Evolutionary conservation across 2,888 invertebrate genomes (phyloP), one percentile per base, ranked within the genome.

Genomic region (Rotaria macrura): DNA sequence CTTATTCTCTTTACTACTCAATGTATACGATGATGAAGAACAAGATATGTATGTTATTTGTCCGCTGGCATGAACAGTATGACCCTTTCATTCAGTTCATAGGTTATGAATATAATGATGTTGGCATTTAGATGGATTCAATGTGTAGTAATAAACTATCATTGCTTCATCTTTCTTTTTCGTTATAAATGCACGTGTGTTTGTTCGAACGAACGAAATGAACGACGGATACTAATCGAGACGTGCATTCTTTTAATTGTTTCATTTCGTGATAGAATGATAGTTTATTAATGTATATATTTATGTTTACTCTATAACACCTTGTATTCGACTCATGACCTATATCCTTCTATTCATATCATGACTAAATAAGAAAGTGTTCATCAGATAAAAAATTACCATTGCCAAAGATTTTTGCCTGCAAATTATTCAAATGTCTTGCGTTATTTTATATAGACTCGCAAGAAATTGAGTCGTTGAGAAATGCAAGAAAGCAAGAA

Each of bases 221-320:
- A 65, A 65, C 29, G 65, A 29, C 34, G 65, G 65, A 65, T 34
- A 65, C 65, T 65, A 65, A 65, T 65, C 65, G 65, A 34, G 65
- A 65, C 65, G 65, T 65, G 65, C 65, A 65, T 65, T 34, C 29
- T 65, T 65, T 65, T 65, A 65, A 65, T 65, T 65, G 65, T 65
- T 65, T 65, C 29, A 65, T 65, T 65, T 65, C 65, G 65, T 65
- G 65, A 65, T 65, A 65, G 34, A 65, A 65, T 29, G 29, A 29
- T 65, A 34, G 65, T 65, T 34, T 34, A 65, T 65, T 65, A 65
- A 29, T 65, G 17, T 49, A 49, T 14, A 65, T 65, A 34, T 65
- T 65, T 65, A 14, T 65, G 34, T 65, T 65, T 65, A 65, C 49
- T 14, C 34, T 65, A 65, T 1, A 17, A 65, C 34, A 65, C 65